A percentile compares a stretch with the other conserved stretches of the same genome.
These are phyloP conservation scores for Patella ulyssiponensis DNA, from an alignment of 2,888 invertebrate genomes.

Conservation along the genomic window DNA sequence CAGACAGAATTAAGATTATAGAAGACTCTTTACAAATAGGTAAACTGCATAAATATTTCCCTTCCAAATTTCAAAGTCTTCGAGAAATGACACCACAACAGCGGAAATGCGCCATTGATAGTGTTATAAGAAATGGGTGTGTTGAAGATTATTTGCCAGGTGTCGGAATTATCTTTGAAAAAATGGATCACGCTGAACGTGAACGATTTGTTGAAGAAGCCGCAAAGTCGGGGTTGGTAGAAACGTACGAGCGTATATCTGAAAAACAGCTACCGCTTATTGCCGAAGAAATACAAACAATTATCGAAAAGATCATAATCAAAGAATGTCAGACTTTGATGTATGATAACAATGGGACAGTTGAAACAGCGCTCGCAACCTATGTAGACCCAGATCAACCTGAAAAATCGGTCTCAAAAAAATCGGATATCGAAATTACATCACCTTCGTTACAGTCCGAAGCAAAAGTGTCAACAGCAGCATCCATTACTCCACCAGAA, in stretches of 20 bases:
- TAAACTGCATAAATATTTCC: background rate
- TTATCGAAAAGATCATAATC: background rate
- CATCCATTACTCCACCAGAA: constrained; percentile 2
- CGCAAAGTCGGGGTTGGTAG: background rate
- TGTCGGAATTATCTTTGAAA: background rate
- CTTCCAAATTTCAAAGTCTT: background rate
- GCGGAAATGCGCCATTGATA: background rate
- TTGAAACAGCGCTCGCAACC: background rate
- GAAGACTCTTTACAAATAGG: background rate
- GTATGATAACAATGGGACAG: background rate
- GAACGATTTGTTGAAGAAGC: background rate
- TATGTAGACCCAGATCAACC: background rate
- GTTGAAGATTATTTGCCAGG: background rate
- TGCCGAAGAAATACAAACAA: background rate
- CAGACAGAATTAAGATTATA: background rate
- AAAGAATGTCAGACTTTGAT: background rate
- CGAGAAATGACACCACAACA: background rate
- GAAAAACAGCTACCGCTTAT: background rate
- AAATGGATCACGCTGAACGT: background rate
- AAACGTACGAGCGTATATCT: background rate
- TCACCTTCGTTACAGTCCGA: background rate
- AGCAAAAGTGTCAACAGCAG: background rate
- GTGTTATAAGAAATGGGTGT: background rate
- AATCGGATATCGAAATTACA: background rate
- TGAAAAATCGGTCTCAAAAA: background rate